Conservation (phyloP, 2,797 vertebrate genomes). For the Garrulus glandarius region DNA sequence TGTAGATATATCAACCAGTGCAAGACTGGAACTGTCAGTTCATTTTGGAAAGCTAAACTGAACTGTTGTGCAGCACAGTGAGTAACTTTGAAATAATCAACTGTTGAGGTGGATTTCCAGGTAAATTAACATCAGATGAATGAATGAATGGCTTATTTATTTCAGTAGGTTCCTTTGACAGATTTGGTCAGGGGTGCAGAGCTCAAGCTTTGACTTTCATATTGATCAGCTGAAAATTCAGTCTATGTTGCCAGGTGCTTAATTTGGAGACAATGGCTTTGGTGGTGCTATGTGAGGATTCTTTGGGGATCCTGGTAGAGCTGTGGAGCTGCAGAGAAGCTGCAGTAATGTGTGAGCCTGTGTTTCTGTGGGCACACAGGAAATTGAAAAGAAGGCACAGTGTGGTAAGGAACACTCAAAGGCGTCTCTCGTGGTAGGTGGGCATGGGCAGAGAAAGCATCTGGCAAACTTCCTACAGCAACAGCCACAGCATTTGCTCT, state of each 20-base stretch:
- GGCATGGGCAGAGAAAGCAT: neutral
- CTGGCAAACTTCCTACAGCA: slow-evolving; percentile 10
- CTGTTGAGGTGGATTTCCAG: neutral
- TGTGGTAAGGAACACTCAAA: neutral
- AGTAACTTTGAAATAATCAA: neutral
- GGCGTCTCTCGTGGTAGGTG: neutral
- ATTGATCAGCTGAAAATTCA: neutral
- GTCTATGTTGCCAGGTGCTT: neutral
- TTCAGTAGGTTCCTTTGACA: neutral
- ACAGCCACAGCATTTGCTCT: neutral
- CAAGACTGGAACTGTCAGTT: neutral
- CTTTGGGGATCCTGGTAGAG: neutral
- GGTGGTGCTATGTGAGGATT: neutral
- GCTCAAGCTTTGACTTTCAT: neutral
- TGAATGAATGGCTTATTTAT: neutral
- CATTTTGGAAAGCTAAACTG: neutral
- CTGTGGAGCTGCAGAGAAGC: neutral
- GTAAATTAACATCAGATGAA: neutral
- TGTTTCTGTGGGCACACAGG: neutral
- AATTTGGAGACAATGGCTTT: neutral
- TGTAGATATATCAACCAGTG: neutral
- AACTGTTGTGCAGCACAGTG: neutral
- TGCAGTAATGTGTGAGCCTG: neutral
- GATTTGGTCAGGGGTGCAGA: neutral
- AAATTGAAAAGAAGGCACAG: neutral